Conservation (phyloP, 2,113 vertebrate species). For the Amia ocellicauda region DNA sequence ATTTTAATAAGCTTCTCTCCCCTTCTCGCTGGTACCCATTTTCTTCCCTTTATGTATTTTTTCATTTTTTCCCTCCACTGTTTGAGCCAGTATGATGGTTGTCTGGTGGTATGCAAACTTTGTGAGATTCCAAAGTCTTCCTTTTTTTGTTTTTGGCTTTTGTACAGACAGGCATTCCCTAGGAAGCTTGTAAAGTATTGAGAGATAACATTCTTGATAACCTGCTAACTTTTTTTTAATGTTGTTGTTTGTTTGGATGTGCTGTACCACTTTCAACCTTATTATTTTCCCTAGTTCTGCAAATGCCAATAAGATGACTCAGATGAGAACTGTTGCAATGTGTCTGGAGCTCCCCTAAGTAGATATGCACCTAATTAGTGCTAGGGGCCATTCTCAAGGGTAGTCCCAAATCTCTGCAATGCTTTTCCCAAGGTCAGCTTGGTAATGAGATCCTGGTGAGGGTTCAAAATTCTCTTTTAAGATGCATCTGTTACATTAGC, state of each 20-base stretch:
- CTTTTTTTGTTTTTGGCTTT: neutral
- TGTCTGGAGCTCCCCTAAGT: neutral
- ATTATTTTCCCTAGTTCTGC: neutral
- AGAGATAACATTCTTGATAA: conserved; percentile 5
- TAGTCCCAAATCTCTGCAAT: neutral
- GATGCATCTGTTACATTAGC: conserved; percentile 3
- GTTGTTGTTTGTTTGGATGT: neutral
- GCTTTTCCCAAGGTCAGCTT: conserved; percentile 1
- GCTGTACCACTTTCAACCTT: conserved; percentile 1
- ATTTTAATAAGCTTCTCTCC: conserved; percentile 55
- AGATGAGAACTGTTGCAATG: neutral
- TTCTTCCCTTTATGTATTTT: no score
- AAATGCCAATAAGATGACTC: neutral
- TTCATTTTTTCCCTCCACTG: no score
- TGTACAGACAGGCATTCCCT: neutral
- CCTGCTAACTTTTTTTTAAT: neutral
- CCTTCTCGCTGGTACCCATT: conserved; percentile 38
- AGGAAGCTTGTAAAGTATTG: neutral
- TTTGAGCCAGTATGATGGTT: neutral
- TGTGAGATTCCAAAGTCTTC: neutral
- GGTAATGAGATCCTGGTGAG: conserved; percentile 7
- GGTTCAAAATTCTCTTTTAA: conserved; percentile 2
- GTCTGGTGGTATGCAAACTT: neutral
- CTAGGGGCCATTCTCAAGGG: neutral
- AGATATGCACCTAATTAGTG: conserved; percentile 1